Evolutionary conservation across 2,888 invertebrate genomes (phyloP).

Genomic region (Drosophila falleni): DNA sequence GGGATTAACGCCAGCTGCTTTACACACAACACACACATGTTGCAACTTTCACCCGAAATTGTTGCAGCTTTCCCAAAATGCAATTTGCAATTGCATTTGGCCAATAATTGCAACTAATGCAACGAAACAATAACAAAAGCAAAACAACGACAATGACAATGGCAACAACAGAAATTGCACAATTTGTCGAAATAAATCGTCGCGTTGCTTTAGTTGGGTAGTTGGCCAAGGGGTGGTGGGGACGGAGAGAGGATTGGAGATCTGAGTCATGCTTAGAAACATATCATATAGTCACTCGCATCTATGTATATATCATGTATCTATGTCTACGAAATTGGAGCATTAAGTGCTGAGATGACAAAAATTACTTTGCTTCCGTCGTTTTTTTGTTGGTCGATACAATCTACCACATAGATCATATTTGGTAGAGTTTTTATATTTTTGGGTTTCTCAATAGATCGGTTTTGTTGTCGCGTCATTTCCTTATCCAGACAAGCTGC

Average conservation of each 20-base stretch:
- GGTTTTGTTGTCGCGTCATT: conserved; percentile 66
- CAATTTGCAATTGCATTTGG: conserved; percentile 76
- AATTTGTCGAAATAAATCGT: conserved; percentile 64
- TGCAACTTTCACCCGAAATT: conserved; percentile 66
- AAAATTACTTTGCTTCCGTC: conserved; percentile 49
- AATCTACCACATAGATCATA: not conserved
- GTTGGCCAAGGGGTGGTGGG: not conserved
- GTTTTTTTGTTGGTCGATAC: conserved; percentile 2
- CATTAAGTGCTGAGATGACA: conserved; percentile 52
- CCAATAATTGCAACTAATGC: conserved; percentile 77
- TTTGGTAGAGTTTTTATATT: not conserved
- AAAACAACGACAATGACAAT: conserved; percentile 40
- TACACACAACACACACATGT: conserved; percentile 46
- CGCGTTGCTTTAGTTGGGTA: conserved; percentile 10
- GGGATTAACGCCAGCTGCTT: conserved; percentile 41
- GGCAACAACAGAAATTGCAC: conserved; percentile 63
- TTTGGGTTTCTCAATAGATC: conserved; percentile 18
- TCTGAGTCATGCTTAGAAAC: conserved; percentile 47
- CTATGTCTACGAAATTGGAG: conserved; percentile 50
- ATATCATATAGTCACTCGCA: conserved; percentile 13
- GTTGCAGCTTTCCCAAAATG: conserved; percentile 65
- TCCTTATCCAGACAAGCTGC: conserved; percentile 71
- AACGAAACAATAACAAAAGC: conserved; percentile 52
- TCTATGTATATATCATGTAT: conserved; percentile 30
- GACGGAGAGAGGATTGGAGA: not conserved